These are phyloP conservation scores for Catocala fraxini DNA, from an alignment of 2,888 invertebrate species.

Conservation along the genomic window DNA sequence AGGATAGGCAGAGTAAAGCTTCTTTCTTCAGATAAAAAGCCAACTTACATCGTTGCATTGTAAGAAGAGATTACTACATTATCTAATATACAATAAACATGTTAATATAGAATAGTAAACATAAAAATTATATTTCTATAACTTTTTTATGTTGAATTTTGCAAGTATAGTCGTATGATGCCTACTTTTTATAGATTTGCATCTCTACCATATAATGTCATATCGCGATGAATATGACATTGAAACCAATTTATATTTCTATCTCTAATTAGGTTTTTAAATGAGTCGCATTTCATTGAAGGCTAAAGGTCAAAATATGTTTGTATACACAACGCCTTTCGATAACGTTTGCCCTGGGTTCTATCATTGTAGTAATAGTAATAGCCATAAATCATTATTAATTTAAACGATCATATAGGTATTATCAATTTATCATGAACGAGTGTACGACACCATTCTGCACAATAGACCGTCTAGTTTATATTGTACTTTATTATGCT, in stretches of 20 bases:
- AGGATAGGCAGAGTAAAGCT: no score
- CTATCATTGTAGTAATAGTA: conserved; percentile 25
- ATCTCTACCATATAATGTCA: conserved; percentile 10
- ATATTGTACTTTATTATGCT: conserved; percentile 57
- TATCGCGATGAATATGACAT: conserved; percentile 45
- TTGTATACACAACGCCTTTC: conserved; percentile 6
- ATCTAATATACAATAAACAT: no score
- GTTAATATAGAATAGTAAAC: no score
- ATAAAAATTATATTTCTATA: no score
- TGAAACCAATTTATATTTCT: conserved; percentile 40
- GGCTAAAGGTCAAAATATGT: conserved; percentile 32
- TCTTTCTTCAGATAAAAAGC: no score
- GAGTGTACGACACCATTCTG: conserved; percentile 44
- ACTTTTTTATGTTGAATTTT: no score
- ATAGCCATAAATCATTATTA: conserved; percentile 47
- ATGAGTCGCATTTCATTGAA: conserved; percentile 15
- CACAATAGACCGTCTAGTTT: conserved; percentile 56
- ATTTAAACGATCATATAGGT: conserved; percentile 55
- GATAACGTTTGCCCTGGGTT: conserved; percentile 38
- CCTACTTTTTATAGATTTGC: conserved; percentile 9
- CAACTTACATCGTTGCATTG: no score
- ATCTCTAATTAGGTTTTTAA: conserved; percentile 28
- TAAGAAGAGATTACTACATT: no score
- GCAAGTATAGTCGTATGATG: background rate
- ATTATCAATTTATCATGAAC: conserved; percentile 31